A percentile compares a stretch with the other conserved stretches of the same genome.
Evolutionary conservation across 1,140 invertebrate species (phyloP).

Genomic region (Gryon sp.): DNA sequence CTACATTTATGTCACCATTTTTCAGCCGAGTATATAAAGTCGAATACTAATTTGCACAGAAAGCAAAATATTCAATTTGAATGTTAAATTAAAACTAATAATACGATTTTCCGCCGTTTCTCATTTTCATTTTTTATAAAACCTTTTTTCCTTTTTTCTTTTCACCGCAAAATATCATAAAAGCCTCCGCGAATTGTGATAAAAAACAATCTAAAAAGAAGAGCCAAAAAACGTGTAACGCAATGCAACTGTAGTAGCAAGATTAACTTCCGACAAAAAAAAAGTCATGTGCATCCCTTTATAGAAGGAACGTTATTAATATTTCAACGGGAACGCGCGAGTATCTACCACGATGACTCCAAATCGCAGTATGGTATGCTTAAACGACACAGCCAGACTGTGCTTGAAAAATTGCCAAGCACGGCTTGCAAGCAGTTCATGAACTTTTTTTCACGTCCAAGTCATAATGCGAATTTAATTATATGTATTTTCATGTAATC

Average conservation of each 20-base stretch:
- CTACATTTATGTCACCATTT: too few species aligned
- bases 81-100: too few species aligned
- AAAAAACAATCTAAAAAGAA: not conserved
- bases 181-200: too few species aligned
- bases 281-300: constrained; percentile 9
- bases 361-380: constrained; percentile 7
- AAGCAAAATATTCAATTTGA: too few species aligned
- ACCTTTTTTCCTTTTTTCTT: too few species aligned
- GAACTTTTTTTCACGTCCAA: constrained; percentile 9
- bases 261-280: constrained; percentile 24
- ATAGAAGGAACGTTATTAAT: constrained; percentile 15
- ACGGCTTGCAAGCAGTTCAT: constrained; percentile 10
- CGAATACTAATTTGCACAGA: too few species aligned
- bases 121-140: too few species aligned
- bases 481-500: constrained; percentile 14
- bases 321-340: constrained; percentile 13
- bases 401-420: constrained; percentile 30
- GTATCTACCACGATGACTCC: not conserved
- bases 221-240: constrained; percentile 1
- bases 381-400: constrained; percentile 20
- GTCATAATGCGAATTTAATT: constrained; percentile 32
- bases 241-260: not conserved
- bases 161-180: too few species aligned
- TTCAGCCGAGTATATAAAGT: too few species aligned
- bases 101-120: too few species aligned